These are phyloP conservation scores for Sturnus vulgaris DNA, from an alignment of 2,113 vertebrate genomes.

Conservation along the genomic window DNA sequence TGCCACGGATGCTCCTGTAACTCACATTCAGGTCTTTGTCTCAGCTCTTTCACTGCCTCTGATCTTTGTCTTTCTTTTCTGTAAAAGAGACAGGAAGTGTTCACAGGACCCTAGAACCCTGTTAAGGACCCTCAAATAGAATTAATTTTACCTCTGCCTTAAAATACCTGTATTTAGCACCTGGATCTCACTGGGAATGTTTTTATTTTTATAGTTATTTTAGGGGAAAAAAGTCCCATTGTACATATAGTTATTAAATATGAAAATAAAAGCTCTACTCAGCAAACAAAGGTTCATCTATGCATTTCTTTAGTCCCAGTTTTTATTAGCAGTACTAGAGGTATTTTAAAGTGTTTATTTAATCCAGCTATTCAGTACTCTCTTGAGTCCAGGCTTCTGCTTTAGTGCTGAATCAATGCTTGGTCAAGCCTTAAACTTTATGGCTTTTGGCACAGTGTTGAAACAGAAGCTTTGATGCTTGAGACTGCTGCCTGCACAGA, in stretches of 20 bases:
- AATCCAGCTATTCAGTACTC: slow-evolving; percentile 61
- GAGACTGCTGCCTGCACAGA: slow-evolving; percentile 63
- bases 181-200: neutral
- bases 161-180: neutral
- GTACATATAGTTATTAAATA: neutral
- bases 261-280: neutral
- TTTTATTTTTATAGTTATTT: slow-evolving; percentile 13
- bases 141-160: neutral
- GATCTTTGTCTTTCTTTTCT: neutral
- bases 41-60: neutral
- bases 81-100: neutral
- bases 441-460: slow-evolving; percentile 66
- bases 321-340: slow-evolving; percentile 60
- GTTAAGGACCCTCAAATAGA: neutral
- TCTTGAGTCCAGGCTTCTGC: slow-evolving; percentile 61
- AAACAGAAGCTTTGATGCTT: slow-evolving; percentile 68
- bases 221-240: neutral
- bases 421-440: slow-evolving; percentile 75
- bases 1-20: neutral
- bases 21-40: neutral
- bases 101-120: neutral
- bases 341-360: slow-evolving; percentile 66
- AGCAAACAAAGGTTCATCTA: neutral
- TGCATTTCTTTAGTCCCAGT: slow-evolving; percentile 9
- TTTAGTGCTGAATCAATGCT: slow-evolving; percentile 66